Percentiles rank a stretch among this genome's conserved stretches.
These are phyloP conservation scores for Cetonia aurata DNA, from an alignment of 2,888 invertebrate species.

Conservation along the genomic window DNA sequence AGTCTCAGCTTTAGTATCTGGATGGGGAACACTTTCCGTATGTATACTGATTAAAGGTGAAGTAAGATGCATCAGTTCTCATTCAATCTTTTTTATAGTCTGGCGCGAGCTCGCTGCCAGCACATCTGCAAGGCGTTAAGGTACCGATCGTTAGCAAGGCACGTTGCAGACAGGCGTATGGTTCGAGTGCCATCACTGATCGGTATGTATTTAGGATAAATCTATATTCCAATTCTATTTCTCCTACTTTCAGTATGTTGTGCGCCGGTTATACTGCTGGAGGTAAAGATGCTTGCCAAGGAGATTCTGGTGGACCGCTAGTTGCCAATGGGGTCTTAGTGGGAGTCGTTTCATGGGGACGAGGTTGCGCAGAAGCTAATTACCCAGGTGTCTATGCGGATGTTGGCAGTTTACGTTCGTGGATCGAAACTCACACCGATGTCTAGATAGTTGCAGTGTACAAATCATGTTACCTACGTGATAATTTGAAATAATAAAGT, in stretches of 20 bases:
- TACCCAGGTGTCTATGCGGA: conserved; percentile 26
- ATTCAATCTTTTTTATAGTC: not conserved
- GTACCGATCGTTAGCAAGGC: conserved; percentile 47
- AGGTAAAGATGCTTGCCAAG: conserved; percentile 71
- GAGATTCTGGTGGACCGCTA: conserved; percentile 42
- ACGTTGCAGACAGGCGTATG: conserved; percentile 44
- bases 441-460: not conserved
- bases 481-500: too few species aligned
- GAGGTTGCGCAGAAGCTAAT: conserved; percentile 24
- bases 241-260: conserved; percentile 65
- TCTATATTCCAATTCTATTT: not conserved
- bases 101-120: conserved; percentile 32
- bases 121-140: conserved; percentile 46
- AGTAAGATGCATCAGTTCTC: not conserved
- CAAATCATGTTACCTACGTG: too few species aligned
- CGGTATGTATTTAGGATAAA: not conserved
- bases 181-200: conserved; percentile 57
- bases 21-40: conserved; percentile 49
- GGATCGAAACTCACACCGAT: conserved; percentile 20
- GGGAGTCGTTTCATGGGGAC: conserved; percentile 41
- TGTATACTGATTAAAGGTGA: not conserved
- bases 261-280: conserved; percentile 69
- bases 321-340: conserved; percentile 26
- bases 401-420: conserved; percentile 25
- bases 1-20: conserved; percentile 45